Conservation (phyloP, 1,140 invertebrate genomes). For the Nylanderia fulva region DNA sequence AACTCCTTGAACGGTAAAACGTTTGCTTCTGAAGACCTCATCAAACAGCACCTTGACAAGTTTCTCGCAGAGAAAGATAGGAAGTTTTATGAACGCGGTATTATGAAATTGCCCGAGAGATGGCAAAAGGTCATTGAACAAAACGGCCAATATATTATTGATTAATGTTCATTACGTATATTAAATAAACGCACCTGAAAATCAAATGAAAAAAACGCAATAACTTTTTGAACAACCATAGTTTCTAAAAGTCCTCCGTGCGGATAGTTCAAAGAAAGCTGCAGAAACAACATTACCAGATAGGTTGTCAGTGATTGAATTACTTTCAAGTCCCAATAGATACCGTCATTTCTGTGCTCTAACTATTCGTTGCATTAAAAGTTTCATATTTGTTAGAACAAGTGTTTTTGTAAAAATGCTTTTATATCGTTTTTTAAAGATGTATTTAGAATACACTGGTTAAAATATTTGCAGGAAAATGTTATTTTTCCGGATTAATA, state of each 20-base stretch:
- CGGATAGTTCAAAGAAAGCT: conserved; percentile 55
- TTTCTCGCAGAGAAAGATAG: too few relatives aligned
- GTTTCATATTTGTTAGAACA: neutral
- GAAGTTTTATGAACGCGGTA: too few relatives aligned
- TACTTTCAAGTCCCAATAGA: conserved; percentile 56
- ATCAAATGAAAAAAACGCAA: too few relatives aligned
- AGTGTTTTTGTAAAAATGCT: neutral
- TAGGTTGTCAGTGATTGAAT: conserved; percentile 46
- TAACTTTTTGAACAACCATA: too few relatives aligned
- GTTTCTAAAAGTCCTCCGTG: conserved; percentile 57
- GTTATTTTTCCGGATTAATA: neutral
- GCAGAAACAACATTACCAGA: conserved; percentile 55
- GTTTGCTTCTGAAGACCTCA: too few relatives aligned
- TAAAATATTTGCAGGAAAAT: neutral
- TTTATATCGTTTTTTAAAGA: neutral
- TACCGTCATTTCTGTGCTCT: conserved; percentile 36
- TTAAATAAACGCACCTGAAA: too few relatives aligned
- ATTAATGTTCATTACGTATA: too few relatives aligned
- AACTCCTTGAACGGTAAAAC: too few relatives aligned
- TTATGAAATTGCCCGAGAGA: too few relatives aligned
- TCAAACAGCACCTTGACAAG: too few relatives aligned
- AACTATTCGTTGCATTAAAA: conserved; percentile 42
- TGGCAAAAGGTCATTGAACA: too few relatives aligned
- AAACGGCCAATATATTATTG: too few relatives aligned
- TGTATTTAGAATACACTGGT: neutral